phyloP scores from a whole-genome alignment of 1,140 invertebrate species.

The Drosophila lacertosa region DNA sequence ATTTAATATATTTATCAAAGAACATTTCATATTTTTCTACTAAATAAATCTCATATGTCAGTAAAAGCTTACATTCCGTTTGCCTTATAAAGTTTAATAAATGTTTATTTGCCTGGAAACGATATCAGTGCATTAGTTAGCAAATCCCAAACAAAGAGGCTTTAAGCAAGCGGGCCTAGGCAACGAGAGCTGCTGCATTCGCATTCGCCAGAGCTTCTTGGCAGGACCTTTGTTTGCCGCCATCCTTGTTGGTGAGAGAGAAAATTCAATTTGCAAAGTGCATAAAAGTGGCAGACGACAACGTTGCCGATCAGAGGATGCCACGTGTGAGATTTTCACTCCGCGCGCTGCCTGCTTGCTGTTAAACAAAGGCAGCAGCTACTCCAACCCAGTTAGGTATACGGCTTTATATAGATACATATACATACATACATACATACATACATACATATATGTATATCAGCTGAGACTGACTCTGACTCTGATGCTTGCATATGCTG shows the following conservation, averaged over 20 bases:
- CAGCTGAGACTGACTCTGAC: background rate
- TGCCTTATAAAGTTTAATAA: background rate
- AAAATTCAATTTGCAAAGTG: conserved; percentile 82
- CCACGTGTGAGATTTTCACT: conserved; percentile 64
- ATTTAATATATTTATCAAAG: no score
- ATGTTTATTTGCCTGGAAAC: conserved; percentile 15
- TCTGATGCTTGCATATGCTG: conserved; percentile 57
- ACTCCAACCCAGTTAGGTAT: conserved; percentile 30
- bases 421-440: background rate
- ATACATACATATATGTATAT: background rate
- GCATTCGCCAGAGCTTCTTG: conserved; percentile 12
- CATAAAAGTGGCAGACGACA: conserved; percentile 70
- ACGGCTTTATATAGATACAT: background rate
- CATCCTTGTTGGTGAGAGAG: conserved; percentile 29
- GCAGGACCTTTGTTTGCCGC: conserved; percentile 19
- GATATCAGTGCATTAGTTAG: conserved; percentile 4
- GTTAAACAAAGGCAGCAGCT: conserved; percentile 74
- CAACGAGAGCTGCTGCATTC: conserved; percentile 6
- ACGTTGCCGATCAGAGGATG: conserved; percentile 26
- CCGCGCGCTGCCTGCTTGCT: conserved; percentile 59
- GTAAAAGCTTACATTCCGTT: background rate
- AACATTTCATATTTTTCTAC: no score
- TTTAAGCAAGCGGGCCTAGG: conserved; percentile 7
- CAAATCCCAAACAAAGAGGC: conserved; percentile 1
- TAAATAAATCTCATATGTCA: background rate